phyloP scores from a whole-genome alignment of 2,888 invertebrate species.

The Achlya flavicornis region DNA sequence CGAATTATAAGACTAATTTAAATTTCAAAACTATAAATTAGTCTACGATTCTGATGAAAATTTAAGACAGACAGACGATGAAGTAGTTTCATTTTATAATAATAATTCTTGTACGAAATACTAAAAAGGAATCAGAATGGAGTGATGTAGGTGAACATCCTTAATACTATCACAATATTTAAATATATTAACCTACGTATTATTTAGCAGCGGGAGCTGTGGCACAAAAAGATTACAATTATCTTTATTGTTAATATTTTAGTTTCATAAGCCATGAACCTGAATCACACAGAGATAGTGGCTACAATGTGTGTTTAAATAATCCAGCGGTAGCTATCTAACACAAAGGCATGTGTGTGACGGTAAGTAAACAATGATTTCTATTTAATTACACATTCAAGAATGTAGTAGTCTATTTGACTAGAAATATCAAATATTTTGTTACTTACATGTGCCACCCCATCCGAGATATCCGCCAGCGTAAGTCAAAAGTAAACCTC shows the following conservation, averaged over 20 bases:
- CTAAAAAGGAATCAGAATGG: background rate
- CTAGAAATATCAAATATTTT: background rate
- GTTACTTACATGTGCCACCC: conserved; percentile 74
- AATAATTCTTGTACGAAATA: background rate
- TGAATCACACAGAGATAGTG: background rate
- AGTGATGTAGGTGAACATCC: background rate
- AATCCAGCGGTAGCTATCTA: background rate
- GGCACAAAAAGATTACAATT: conserved; percentile 11
- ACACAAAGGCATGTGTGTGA: background rate
- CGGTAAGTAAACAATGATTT: background rate
- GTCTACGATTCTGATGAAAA: background rate
- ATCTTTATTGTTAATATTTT: conserved; percentile 17
- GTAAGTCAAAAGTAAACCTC: conserved; percentile 67
- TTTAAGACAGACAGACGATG: no score
- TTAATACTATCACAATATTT: background rate
- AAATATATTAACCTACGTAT: background rate
- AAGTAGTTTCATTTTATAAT: no score
- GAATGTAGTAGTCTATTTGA: background rate
- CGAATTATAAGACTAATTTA: background rate
- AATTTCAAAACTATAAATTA: background rate
- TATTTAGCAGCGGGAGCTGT: background rate
- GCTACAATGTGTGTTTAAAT: background rate
- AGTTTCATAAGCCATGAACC: conserved; percentile 12
- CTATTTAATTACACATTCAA: background rate
- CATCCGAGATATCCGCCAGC: conserved; percentile 66